Evolutionary conservation across 1,140 invertebrate genomes (phyloP).

Genomic region (Pantala flavescens): DNA sequence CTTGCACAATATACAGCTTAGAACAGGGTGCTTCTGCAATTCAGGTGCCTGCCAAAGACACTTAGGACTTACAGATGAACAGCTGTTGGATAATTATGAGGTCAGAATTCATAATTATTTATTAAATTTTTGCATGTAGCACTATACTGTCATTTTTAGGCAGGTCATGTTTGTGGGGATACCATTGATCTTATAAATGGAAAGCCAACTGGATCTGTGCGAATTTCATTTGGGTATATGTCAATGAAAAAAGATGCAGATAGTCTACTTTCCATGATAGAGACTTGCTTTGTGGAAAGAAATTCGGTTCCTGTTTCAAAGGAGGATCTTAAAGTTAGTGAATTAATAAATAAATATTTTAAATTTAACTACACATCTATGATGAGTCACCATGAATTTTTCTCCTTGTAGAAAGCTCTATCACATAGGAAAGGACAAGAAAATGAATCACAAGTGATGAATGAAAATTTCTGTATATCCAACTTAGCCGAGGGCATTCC

Average conservation of each 20-base stretch:
- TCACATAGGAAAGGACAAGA: no score
- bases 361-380: not conserved
- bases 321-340: slow-evolving; percentile 16
- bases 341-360: not conserved
- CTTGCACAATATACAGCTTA: slow-evolving; percentile 71
- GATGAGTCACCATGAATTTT: no score
- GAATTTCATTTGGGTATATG: slow-evolving; percentile 91
- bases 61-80: slow-evolving; percentile 53
- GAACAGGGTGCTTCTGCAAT: slow-evolving; percentile 95
- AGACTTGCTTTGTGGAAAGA: slow-evolving; percentile 49
- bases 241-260: slow-evolving; percentile 63
- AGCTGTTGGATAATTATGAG: slow-evolving; percentile 66
- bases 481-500: no score
- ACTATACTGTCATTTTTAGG: slow-evolving; percentile 36
- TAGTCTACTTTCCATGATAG: slow-evolving; percentile 60
- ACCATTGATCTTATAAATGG: slow-evolving; percentile 79
- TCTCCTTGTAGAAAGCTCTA: no score
- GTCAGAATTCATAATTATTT: slow-evolving; percentile 30
- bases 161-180: slow-evolving; percentile 89
- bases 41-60: slow-evolving; percentile 86
- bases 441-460: no score
- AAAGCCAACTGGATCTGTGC: slow-evolving; percentile 78
- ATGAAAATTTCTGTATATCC: no score
- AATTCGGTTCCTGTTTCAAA: not conserved
- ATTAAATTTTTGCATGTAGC: not conserved